Conservation (phyloP, 1,140 invertebrate species). For the Apocrypta bakeri region DNA sequence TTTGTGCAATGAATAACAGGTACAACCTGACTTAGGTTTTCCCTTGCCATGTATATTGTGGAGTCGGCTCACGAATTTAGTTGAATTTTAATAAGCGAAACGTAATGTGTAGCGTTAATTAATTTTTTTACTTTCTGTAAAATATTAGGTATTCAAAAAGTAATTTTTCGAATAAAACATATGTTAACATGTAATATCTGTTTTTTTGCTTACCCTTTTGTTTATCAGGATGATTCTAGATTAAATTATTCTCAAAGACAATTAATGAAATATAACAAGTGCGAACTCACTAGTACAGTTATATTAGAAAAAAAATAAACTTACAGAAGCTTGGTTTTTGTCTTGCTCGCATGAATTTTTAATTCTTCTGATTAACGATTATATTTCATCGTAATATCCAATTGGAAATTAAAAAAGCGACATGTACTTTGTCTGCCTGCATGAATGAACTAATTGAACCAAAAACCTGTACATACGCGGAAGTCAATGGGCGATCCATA, state of each 20-base stretch:
- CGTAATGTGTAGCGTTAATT: conserved; percentile 44
- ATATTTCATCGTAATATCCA: conserved; percentile 65
- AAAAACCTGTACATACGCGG: conserved; percentile 56
- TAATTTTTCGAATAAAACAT: conserved; percentile 64
- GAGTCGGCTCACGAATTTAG: conserved; percentile 36
- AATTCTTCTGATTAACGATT: conserved; percentile 44
- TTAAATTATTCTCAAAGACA: background rate
- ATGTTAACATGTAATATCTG: conserved; percentile 56
- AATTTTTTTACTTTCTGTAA: conserved; percentile 67
- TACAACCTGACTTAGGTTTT: conserved; percentile 39
- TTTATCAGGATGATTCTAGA: background rate
- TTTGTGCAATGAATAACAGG: conserved; percentile 48
- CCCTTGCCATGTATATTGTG: conserved; percentile 41
- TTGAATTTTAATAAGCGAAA: conserved; percentile 42
- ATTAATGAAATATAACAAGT: background rate
- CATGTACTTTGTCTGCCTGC: conserved; percentile 59
- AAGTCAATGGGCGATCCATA: conserved; percentile 27
- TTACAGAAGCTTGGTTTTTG: conserved; percentile 32
- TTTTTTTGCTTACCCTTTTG: conserved; percentile 32
- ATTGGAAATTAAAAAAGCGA: conserved; percentile 21
- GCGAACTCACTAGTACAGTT: background rate
- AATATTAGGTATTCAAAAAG: conserved; percentile 61
- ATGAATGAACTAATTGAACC: conserved; percentile 65
- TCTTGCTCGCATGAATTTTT: conserved; percentile 62
- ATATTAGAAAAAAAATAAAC: background rate